These are phyloP conservation scores for Allacma fusca DNA, from an alignment of 2,888 invertebrate species.

Conservation along the genomic window DNA sequence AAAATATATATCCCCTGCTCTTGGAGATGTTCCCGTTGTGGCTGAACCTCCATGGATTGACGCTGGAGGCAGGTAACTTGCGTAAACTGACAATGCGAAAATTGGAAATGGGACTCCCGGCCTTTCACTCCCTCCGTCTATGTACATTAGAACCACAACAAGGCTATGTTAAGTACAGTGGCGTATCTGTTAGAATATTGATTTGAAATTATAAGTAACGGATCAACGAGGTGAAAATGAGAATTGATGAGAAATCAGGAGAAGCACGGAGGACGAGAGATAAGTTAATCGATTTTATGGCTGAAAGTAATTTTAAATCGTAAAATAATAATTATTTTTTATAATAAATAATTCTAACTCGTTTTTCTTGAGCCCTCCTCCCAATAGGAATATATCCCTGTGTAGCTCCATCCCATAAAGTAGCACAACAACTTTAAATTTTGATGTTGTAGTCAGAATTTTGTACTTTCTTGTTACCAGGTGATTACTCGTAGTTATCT, in stretches of 20 bases:
- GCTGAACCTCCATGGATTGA: not conserved
- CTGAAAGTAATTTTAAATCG: not conserved
- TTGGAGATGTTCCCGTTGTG: not conserved
- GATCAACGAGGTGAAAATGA: not conserved
- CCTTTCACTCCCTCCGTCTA: not conserved
- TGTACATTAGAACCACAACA: not conserved
- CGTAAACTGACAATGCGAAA: not conserved
- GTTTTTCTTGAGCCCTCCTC: not conserved
- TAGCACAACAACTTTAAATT: too few species aligned
- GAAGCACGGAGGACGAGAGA: not conserved
- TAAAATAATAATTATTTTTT: not conserved
- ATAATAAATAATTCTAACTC: not conserved
- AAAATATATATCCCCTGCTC: not conserved
- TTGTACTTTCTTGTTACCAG: too few species aligned
- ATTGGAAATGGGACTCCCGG: not conserved
- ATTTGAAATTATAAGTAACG: not conserved
- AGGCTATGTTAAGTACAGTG: not conserved
- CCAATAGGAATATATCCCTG: not conserved
- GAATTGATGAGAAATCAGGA: not conserved
- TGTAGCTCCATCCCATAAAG: too few species aligned
- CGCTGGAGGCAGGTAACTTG: not conserved
- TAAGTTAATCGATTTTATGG: conserved; percentile 1
- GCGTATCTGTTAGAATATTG: not conserved
- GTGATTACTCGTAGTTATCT: too few species aligned
- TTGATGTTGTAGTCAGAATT: too few species aligned